Conservation (phyloP, 2,888 invertebrate species). For the Tachina grossa region DNA sequence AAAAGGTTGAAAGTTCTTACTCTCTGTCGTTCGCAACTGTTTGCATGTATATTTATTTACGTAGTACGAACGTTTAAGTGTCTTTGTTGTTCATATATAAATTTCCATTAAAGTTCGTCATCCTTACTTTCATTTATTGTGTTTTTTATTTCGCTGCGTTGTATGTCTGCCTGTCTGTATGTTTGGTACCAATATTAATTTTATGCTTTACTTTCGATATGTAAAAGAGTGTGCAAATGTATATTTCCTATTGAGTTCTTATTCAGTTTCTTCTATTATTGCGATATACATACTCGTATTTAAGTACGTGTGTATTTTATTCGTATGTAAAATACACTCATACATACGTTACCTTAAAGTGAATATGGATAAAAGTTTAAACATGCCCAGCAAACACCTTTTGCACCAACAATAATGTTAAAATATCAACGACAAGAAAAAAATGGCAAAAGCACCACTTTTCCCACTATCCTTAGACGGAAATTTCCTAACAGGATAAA, state of each 20-base stretch:
- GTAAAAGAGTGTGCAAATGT: background rate
- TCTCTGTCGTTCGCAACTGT: background rate
- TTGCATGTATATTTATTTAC: background rate
- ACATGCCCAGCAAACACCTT: conserved; percentile 57
- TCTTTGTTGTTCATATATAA: conserved; percentile 1
- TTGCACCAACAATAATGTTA: conserved; percentile 15
- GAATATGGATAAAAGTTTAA: conserved; percentile 45
- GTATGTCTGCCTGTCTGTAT: background rate
- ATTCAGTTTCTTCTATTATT: conserved; percentile 11
- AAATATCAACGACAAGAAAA: conserved; percentile 18
- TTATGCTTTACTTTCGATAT: background rate
- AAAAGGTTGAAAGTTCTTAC: conserved; percentile 2
- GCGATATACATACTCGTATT: background rate
- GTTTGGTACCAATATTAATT: background rate
- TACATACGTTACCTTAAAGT: background rate
- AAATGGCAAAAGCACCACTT: background rate
- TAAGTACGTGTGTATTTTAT: background rate
- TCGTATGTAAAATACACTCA: conserved; percentile 4
- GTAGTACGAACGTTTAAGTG: background rate
- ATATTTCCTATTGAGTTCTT: conserved; percentile 1
- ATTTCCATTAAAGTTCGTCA: conserved; percentile 42
- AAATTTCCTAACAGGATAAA: conserved; percentile 47
- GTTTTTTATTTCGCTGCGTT: conserved; percentile 29
- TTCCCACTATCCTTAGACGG: conserved; percentile 24
- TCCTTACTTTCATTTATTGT: conserved; percentile 47